A percentile compares a stretch with the other conserved stretches of the same genome.
Conservation (phyloP, 2,797 vertebrate genomes). For the Hybognathus amarus region DNA sequence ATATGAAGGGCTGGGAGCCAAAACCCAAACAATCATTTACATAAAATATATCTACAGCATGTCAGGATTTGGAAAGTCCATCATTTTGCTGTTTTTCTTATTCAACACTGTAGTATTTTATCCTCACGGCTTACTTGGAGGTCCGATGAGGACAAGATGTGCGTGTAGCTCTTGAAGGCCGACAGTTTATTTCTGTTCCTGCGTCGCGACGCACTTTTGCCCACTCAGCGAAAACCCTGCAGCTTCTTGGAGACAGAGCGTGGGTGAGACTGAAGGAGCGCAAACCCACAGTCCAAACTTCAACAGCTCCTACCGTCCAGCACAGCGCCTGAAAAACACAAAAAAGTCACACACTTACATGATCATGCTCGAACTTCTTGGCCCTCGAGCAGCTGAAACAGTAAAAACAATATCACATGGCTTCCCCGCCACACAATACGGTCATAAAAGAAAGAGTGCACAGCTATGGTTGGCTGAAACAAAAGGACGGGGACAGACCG, state of each 20-base stretch:
- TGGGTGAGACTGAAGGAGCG: conserved; percentile 12
- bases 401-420: conserved; percentile 35
- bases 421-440: conserved; percentile 30
- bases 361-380: conserved; percentile 5
- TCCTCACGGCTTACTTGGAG: conserved; percentile 25
- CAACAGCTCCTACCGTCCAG: conserved; percentile 10
- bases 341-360: conserved; percentile 20
- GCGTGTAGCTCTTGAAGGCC: conserved; percentile 30
- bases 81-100: conserved; percentile 25
- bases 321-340: conserved; percentile 21
- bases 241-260: conserved; percentile 66
- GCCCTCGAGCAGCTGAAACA: conserved; percentile 30
- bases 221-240: conserved; percentile 52
- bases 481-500: conserved; percentile 44
- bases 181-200: conserved; percentile 51
- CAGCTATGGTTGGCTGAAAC: conserved; percentile 37
- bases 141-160: conserved; percentile 35
- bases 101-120: conserved; percentile 10
- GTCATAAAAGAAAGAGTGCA: conserved; percentile 40
- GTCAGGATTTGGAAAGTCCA: conserved; percentile 19
- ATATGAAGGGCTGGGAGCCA: conserved; percentile 12
- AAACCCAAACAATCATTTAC: conserved; percentile 40
- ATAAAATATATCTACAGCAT: conserved; percentile 29
- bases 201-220: conserved; percentile 18
- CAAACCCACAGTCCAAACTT: conserved; percentile 22